phyloP scores from a whole-genome alignment of 2,797 vertebrate species.

The Phrynocephalus forsythii region DNA sequence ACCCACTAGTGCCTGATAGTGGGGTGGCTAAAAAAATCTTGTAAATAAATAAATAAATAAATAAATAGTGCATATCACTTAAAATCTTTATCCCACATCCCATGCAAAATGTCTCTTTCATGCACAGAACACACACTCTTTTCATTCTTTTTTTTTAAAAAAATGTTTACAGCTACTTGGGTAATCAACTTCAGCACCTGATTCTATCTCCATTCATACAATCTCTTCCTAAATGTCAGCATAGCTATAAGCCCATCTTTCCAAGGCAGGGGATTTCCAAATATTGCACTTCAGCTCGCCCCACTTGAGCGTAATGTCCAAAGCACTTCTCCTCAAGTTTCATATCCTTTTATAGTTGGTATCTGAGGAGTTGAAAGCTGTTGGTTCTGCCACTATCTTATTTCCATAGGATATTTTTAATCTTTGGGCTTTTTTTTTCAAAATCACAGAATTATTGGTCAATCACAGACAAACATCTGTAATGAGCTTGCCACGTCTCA shows the following conservation, averaged over 20 bases:
- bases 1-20: neutral
- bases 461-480: neutral
- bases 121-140: neutral
- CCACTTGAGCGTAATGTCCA: neutral
- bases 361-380: conserved; percentile 9
- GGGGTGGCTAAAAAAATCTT: too few relatives aligned
- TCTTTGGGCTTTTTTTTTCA: too few relatives aligned
- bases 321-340: conserved; percentile 23
- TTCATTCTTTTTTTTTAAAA: conserved; percentile 5
- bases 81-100: neutral
- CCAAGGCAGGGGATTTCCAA: conserved; percentile 17
- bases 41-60: too few relatives aligned
- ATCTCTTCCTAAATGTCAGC: conserved; percentile 37
- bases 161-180: neutral
- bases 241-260: conserved; percentile 19
- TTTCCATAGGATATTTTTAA: conserved; percentile 14
- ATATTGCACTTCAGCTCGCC: conserved; percentile 7
- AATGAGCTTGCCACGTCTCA: neutral
- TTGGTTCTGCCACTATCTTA: neutral
- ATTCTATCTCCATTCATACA: conserved; percentile 22
- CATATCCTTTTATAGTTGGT: conserved; percentile 8
- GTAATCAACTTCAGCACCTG: conserved; percentile 22
- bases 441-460: conserved; percentile 2
- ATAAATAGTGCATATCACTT: neutral
- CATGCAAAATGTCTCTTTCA: conserved; percentile 13